phyloP scores from a whole-genome alignment of 2,888 invertebrate species.

The Pterostichus madidus region DNA sequence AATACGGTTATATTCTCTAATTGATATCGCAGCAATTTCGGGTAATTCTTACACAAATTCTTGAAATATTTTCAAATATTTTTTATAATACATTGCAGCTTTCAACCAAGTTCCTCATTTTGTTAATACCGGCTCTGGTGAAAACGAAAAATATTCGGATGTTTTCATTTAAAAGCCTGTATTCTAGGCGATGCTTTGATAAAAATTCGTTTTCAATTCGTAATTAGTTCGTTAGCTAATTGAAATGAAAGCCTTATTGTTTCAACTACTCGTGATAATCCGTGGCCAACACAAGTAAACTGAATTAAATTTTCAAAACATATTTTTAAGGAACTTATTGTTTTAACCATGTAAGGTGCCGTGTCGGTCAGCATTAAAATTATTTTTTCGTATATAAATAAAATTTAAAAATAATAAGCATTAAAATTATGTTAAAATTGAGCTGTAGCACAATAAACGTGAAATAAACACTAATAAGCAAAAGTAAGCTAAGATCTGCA shows the following conservation, averaged over 20 bases:
- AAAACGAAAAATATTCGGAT: slow-evolving; percentile 25
- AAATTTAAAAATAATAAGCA: too few relatives aligned
- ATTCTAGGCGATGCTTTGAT: slow-evolving; percentile 55
- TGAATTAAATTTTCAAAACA: too few relatives aligned
- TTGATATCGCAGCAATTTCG: slow-evolving; percentile 6
- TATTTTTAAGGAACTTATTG: too few relatives aligned
- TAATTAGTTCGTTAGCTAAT: slow-evolving; percentile 60
- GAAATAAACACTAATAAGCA: too few relatives aligned
- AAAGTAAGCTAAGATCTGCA: too few relatives aligned
- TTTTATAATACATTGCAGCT: slow-evolving; percentile 56
- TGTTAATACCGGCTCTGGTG: slow-evolving; percentile 58
- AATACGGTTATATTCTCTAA: neutral
- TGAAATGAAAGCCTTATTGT: slow-evolving; percentile 59
- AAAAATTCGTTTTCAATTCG: slow-evolving; percentile 62
- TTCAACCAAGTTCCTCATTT: slow-evolving; percentile 64
- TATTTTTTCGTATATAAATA: too few relatives aligned
- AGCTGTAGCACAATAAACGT: too few relatives aligned
- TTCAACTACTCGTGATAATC: slow-evolving; percentile 22
- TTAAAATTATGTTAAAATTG: too few relatives aligned
- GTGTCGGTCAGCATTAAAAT: too few relatives aligned
- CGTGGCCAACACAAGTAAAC: slow-evolving; percentile 53
- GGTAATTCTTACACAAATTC: neutral
- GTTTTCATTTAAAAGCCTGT: slow-evolving; percentile 49
- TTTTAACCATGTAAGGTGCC: too few relatives aligned
- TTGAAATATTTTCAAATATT: too few relatives aligned